A percentile compares a stretch with the other conserved stretches of the same genome.
phyloP scores from a whole-genome alignment of 2,888 invertebrate genomes.

The Dolichopus griseipennis region DNA sequence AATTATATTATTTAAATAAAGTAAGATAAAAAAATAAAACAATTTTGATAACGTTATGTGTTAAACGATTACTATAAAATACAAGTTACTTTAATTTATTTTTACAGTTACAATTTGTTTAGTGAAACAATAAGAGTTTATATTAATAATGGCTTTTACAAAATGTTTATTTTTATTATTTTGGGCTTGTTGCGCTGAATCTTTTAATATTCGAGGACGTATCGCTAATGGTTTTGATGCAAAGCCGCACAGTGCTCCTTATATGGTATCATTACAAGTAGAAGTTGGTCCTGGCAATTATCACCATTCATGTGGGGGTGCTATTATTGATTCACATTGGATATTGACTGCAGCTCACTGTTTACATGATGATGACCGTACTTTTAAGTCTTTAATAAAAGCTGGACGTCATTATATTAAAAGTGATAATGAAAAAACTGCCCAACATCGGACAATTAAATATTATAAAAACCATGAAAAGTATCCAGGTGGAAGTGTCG shows the following conservation, averaged over 20 bases:
- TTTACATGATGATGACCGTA: not conserved
- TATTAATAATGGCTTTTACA: not conserved
- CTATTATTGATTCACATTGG: conserved; percentile 15
- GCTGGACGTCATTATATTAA: conserved; percentile 15
- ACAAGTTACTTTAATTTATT: too few species aligned
- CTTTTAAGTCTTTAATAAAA: not conserved
- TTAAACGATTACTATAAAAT: too few species aligned
- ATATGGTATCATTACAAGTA: conserved; percentile 15
- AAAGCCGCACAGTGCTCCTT: conserved; percentile 13
- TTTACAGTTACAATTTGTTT: too few species aligned
- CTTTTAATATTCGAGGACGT: not conserved
- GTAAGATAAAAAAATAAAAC: too few species aligned
- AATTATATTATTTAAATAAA: too few species aligned
- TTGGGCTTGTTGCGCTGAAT: not conserved
- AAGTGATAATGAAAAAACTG: not conserved
- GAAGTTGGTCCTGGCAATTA: not conserved
- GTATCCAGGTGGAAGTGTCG: conserved; percentile 12
- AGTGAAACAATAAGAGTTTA: too few species aligned
- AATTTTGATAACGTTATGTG: too few species aligned
- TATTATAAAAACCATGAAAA: conserved; percentile 15
- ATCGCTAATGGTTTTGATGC: conserved; percentile 15
- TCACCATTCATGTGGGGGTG: conserved; percentile 16
- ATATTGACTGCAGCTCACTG: conserved; percentile 17
- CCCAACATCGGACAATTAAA: conserved; percentile 12
- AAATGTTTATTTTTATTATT: not conserved